Conservation (phyloP, 23 tunicate genomes). For the Oikopleura vanhoeffeni region DNA sequence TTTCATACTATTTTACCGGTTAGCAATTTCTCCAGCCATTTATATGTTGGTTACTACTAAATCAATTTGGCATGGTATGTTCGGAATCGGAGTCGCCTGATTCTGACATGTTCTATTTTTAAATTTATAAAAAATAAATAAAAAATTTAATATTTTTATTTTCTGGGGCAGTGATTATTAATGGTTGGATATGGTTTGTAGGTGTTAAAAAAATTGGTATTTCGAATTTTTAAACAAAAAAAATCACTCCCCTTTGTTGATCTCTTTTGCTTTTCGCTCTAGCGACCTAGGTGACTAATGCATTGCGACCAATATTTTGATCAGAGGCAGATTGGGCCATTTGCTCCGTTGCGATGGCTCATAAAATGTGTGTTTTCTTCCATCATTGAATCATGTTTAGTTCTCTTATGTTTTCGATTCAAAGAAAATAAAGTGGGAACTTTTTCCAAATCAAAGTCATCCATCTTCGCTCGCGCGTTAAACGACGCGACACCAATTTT, state of each 20-base stretch:
- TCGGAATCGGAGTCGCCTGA: conserved; percentile 45
- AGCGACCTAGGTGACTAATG: background rate
- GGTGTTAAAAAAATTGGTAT: background rate
- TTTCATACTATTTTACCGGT: conserved; percentile 5
- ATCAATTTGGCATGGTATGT: conserved; percentile 73
- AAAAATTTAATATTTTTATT: background rate
- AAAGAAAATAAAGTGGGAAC: conserved; percentile 37
- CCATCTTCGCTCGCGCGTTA: conserved; percentile 41
- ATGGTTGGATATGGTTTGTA: background rate
- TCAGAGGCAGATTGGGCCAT: background rate
- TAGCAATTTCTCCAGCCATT: conserved; percentile 61
- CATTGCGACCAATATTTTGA: background rate
- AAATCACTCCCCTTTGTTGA: too few species aligned
- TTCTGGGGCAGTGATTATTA: background rate
- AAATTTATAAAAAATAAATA: background rate
- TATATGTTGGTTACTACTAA: conserved; percentile 60
- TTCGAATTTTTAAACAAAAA: too few species aligned
- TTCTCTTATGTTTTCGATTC: background rate
- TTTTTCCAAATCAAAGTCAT: conserved; percentile 55
- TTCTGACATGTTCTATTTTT: background rate
- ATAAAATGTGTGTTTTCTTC: background rate
- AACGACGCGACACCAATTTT: conserved; percentile 76
- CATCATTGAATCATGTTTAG: background rate
- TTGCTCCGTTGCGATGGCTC: background rate
- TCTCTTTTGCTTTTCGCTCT: background rate